A percentile compares a stretch with the other conserved stretches of the same genome.
Conservation (phyloP, 2,888 invertebrate species). For the Diloba caeruleocephala region DNA sequence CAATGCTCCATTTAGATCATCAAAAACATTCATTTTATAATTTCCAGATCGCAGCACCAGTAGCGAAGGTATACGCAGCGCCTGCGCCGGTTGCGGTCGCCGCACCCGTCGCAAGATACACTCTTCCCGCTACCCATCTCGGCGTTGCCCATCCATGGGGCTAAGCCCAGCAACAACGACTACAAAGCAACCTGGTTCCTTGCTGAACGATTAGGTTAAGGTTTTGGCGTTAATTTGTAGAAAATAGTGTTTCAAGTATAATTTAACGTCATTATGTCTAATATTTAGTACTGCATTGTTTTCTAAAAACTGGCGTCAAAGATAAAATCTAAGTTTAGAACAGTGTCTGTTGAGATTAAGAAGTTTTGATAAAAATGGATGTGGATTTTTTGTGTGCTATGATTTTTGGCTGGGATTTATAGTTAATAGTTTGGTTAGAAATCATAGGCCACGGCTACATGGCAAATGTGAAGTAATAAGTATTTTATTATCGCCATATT, state of each 20-base stretch:
- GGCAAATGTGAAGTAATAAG: slow-evolving; percentile 51
- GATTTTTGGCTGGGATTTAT: slow-evolving; percentile 36
- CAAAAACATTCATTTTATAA: too few relatives aligned
- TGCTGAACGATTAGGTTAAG: slow-evolving; percentile 35
- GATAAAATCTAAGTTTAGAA: slow-evolving; percentile 18
- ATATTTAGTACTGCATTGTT: slow-evolving; percentile 10
- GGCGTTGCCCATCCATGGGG: slow-evolving; percentile 80
- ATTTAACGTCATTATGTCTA: slow-evolving; percentile 1
- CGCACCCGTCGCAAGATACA: slow-evolving; percentile 72
- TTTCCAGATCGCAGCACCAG: slow-evolving; percentile 55
- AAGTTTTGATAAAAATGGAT: slow-evolving; percentile 13
- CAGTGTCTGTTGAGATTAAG: slow-evolving; percentile 14
- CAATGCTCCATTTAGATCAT: too few relatives aligned
- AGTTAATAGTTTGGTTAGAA: slow-evolving; percentile 31
- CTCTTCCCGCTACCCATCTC: slow-evolving; percentile 59
- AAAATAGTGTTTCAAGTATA: slow-evolving; percentile 13
- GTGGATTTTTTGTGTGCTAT: slow-evolving; percentile 8
- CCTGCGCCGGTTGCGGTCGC: slow-evolving; percentile 77
- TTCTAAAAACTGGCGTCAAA: slow-evolving; percentile 7
- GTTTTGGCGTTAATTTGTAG: slow-evolving; percentile 4
- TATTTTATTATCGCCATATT: slow-evolving; percentile 22
- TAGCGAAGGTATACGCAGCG: slow-evolving; percentile 72
- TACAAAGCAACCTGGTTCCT: slow-evolving; percentile 36
- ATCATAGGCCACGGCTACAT: slow-evolving; percentile 57
- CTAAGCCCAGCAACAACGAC: slow-evolving; percentile 58